phyloP scores from a whole-genome alignment of 2,113 vertebrate species.

The Aplodontia rufa region DNA sequence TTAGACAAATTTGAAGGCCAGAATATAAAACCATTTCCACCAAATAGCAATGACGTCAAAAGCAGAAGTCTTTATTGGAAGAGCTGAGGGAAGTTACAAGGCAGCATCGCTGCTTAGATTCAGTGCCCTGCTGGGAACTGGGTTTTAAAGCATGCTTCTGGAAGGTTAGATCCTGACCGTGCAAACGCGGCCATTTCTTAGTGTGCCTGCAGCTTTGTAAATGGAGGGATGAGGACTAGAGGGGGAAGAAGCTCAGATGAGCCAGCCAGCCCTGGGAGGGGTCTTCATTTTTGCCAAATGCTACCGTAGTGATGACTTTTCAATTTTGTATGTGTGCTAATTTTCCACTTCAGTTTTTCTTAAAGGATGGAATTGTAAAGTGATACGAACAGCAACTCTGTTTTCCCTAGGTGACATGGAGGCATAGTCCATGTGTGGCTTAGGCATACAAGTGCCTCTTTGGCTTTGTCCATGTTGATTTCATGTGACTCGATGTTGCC shows the following conservation, averaged over 20 bases:
- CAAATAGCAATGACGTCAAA: neutral
- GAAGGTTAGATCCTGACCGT: neutral
- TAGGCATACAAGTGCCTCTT: neutral
- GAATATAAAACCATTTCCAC: neutral
- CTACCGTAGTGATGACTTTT: neutral
- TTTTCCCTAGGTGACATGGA: neutral
- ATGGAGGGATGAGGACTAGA: neutral
- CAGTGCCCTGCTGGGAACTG: neutral
- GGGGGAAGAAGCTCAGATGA: rapidly evolving
- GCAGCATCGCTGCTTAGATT: neutral
- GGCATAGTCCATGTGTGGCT: neutral
- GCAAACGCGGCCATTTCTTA: neutral
- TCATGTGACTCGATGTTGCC: constrained; percentile 51
- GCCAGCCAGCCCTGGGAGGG: too few relatives aligned
- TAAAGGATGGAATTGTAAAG: neutral
- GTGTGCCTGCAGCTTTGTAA: neutral
- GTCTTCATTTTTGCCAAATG: neutral
- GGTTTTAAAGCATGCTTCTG: neutral
- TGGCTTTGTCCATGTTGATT: constrained; percentile 57
- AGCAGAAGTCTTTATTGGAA: neutral
- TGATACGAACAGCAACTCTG: constrained; percentile 6
- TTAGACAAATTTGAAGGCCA: constrained; percentile 14
- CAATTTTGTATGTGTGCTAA: neutral
- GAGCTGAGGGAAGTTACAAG: neutral
- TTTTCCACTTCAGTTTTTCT: neutral